These are phyloP conservation scores for Lophotis ruficrista DNA, from an alignment of 2,113 vertebrate species.

Conservation along the genomic window DNA sequence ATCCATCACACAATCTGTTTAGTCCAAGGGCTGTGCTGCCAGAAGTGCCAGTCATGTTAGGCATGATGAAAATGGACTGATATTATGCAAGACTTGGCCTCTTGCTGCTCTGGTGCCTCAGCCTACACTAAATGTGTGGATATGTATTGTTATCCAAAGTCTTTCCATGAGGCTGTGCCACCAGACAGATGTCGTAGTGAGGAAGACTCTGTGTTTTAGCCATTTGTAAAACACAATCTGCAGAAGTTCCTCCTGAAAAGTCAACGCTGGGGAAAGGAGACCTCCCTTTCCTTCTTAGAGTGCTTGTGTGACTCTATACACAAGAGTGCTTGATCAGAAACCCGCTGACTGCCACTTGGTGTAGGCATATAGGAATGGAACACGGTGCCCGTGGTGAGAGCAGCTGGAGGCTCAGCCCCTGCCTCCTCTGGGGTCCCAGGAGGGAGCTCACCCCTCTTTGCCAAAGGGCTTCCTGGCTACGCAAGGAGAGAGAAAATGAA, in stretches of 20 bases:
- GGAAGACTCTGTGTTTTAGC: background rate
- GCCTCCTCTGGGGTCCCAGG: background rate
- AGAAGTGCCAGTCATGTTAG: background rate
- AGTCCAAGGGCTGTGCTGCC: conserved; percentile 28
- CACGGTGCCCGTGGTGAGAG: background rate
- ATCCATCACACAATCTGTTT: conserved; percentile 14
- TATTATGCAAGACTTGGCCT: background rate
- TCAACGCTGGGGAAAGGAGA: background rate
- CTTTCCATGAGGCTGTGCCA: background rate
- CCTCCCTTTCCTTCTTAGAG: background rate
- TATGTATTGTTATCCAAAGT: background rate
- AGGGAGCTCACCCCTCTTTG: background rate
- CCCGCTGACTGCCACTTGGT: too few species aligned
- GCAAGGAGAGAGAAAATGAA: background rate
- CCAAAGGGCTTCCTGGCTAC: background rate
- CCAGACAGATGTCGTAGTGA: background rate
- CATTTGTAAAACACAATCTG: background rate
- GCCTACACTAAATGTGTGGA: background rate
- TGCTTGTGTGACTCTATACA: background rate
- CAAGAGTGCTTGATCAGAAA: background rate
- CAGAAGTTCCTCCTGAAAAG: background rate
- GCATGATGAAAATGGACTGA: background rate
- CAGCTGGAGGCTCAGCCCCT: background rate
- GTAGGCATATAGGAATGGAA: background rate
- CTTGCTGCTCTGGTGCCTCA: background rate